Evolutionary conservation across 2,888 invertebrate species (phyloP), one percentile per base, ranked within the genome.

Genomic region (Meiosimyza platycephala): DNA sequence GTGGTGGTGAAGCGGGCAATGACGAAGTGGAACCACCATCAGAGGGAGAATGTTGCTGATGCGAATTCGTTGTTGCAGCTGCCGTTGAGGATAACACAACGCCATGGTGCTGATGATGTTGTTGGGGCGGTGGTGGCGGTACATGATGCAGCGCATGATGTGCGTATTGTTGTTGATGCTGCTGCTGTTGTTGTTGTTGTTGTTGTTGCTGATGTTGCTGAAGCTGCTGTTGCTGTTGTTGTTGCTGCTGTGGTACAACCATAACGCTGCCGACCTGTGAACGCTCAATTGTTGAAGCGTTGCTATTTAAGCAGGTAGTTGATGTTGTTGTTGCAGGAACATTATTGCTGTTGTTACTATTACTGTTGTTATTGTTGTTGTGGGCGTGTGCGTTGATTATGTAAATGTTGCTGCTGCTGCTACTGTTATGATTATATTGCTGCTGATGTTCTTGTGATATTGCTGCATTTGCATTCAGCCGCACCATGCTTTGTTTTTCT

Each of bases 1-100:
- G 78, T 62, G 86, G 86, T 66, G 86, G 85, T 67, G 85, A 85
- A 66, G 84, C 78, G 62, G 86, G 84, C 77, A 85, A 74, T 60
- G 86, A 82, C 64, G 82, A 78, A 55, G 82, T 79, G 22, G 84
- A 81, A 54, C 81, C 84, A 70, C 82, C 82, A 67, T 86, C 86
- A 64, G 85, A 78, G 33, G 85, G 83, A 64, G 85, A 80, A 22
- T 83, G 84, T 55, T 85, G 85, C 59, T 79, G 80, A 51, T 79
- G 75, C 72, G 5, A 73, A 79, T 40, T 40, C 40, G 52, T 65
- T 76, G 55, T 40, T 71, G 79, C 18, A 73, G 81, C 68, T 77
- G 81, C 9, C 72, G 72, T 50, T 76, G 75, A 18, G 74, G 76
- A 33, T 71, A 72, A 28, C 3, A 28, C 28, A 2, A 28, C 67